A percentile compares a stretch with the other conserved stretches of the same genome.
phyloP scores from a whole-genome alignment of 2,888 invertebrate genomes.

The Eupithecia centaureata region DNA sequence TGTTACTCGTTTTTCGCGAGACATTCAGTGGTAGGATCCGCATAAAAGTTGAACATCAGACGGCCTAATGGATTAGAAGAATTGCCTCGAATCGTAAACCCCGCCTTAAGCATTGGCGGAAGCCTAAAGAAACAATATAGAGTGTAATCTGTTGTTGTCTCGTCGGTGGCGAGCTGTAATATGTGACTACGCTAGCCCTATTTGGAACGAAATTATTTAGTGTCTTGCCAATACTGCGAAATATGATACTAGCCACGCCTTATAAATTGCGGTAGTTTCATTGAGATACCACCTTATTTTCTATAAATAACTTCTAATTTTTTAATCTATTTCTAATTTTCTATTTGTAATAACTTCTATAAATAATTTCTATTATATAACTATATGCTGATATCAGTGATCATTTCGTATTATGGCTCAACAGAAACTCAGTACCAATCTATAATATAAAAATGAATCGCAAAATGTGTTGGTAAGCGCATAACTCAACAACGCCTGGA shows the following conservation, averaged over 20 bases:
- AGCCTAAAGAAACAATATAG: slow-evolving; percentile 69
- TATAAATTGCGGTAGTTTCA: slow-evolving; percentile 8
- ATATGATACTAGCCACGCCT: slow-evolving; percentile 8
- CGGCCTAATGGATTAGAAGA: slow-evolving; percentile 82
- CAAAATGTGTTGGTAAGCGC: no score
- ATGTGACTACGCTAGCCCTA: slow-evolving; percentile 54
- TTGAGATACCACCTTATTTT: background rate
- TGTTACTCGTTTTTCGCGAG: slow-evolving; percentile 78
- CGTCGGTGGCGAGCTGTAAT: slow-evolving; percentile 53
- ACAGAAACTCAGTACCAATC: background rate
- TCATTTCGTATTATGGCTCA: slow-evolving; percentile 12
- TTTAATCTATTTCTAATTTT: no score
- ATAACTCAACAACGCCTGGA: no score
- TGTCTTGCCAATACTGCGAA: slow-evolving; percentile 39
- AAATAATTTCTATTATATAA: no score
- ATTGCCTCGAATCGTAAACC: slow-evolving; percentile 77
- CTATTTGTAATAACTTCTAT: no score
- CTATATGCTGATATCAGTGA: no score
- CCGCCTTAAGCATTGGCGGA: slow-evolving; percentile 66
- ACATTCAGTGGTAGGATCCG: slow-evolving; percentile 78
- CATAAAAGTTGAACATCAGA: slow-evolving; percentile 81
- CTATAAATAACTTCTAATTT: no score
- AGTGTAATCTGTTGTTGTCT: slow-evolving; percentile 64
- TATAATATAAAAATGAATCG: no score
- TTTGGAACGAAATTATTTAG: slow-evolving; percentile 52